These are phyloP conservation scores for Alaudala cheleensis DNA, from an alignment of 2,113 vertebrate species.

Conservation along the genomic window DNA sequence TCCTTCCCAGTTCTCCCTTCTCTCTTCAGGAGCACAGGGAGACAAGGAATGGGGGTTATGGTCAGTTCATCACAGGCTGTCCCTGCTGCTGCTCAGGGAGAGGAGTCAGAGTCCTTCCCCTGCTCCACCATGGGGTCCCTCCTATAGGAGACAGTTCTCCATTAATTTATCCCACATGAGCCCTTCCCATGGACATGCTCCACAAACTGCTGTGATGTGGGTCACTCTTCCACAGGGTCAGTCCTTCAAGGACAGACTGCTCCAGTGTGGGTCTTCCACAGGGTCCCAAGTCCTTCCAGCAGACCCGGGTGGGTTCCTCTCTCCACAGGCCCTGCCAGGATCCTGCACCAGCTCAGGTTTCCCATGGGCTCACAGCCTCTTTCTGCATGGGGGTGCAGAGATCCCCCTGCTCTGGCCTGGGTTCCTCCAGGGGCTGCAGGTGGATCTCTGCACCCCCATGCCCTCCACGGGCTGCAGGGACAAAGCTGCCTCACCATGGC, in stretches of 20 bases:
- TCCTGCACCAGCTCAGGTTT: not conserved
- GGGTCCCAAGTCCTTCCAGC: not conserved
- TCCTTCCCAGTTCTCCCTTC: not conserved
- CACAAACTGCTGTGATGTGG: not conserved
- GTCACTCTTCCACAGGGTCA: not conserved
- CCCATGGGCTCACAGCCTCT: not conserved
- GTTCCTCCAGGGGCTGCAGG: not conserved
- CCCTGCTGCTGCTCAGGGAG: not conserved
- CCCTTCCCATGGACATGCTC: not conserved
- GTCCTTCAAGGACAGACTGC: not conserved
- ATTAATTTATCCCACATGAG: accelerated
- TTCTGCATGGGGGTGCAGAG: not conserved
- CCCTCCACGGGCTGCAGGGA: not conserved
- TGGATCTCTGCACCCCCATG: not conserved
- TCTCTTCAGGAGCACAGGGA: not conserved
- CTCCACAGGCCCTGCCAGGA: not conserved
- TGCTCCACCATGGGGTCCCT: not conserved
- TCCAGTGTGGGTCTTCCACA: not conserved
- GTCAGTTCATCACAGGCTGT: not conserved
- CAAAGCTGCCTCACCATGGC: not conserved
- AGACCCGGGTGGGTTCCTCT: not conserved
- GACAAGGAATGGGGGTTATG: not conserved
- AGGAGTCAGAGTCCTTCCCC: not conserved
- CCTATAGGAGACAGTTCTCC: not conserved
- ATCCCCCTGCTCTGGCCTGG: not conserved